phyloP scores from a whole-genome alignment of 2,113 vertebrate species.

The Colistium nudipinnis region DNA sequence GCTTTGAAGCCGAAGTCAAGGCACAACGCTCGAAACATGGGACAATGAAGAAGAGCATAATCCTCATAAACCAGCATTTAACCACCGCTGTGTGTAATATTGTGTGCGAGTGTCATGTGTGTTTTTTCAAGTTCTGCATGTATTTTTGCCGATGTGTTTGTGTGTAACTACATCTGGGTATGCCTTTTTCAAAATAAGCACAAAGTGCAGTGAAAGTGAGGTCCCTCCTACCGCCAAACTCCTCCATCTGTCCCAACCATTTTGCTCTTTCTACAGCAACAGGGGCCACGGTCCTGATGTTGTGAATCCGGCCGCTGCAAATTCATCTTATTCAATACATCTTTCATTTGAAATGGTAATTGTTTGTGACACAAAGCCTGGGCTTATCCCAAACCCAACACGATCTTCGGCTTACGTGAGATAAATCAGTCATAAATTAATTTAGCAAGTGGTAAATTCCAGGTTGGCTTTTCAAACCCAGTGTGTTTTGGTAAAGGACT shows the following conservation, averaged over 20 bases:
- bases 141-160: constrained; percentile 21
- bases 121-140: constrained; percentile 42
- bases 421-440: constrained; percentile 78
- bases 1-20: constrained; percentile 50
- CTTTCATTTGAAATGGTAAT: constrained; percentile 50
- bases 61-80: constrained; percentile 66
- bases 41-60: constrained; percentile 66
- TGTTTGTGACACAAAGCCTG: constrained; percentile 64
- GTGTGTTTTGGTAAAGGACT: constrained; percentile 74
- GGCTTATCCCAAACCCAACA: constrained; percentile 66
- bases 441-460: constrained; percentile 69
- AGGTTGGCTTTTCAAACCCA: constrained; percentile 59
- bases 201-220: constrained; percentile 34
- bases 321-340: no score
- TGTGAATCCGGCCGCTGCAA: constrained; percentile 44
- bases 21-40: constrained; percentile 58
- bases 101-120: constrained; percentile 32
- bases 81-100: constrained; percentile 57
- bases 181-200: constrained; percentile 44
- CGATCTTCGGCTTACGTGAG: constrained; percentile 63
- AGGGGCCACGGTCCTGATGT: constrained; percentile 39
- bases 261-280: constrained; percentile 38
- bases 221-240: constrained; percentile 31
- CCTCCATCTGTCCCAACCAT: constrained; percentile 51
- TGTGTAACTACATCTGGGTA: constrained; percentile 25